phyloP scores from a whole-genome alignment of 64 coral and sea anemone species.

The Trachythela sp. region DNA sequence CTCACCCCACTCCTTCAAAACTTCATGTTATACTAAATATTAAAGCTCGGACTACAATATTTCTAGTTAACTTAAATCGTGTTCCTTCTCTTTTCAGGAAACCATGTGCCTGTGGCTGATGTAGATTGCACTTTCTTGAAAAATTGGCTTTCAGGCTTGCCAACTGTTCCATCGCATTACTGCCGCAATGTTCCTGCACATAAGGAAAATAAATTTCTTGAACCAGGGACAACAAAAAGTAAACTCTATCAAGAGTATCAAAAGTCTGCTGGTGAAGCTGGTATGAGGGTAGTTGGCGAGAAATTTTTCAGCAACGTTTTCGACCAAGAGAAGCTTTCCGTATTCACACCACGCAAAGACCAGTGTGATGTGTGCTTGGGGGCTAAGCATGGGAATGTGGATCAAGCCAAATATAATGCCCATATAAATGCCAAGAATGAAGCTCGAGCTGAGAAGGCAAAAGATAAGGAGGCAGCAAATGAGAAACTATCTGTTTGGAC shows the following conservation, averaged over 20 bases:
- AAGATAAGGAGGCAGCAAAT: conserved; percentile 14
- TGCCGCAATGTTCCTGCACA: conserved; percentile 6
- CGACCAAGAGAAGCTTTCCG: conserved; percentile 9
- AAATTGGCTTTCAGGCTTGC: conserved; percentile 1
- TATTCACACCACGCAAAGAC: conserved; percentile 25
- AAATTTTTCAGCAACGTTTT: conserved; percentile 16
- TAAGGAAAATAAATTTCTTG: conserved; percentile 1
- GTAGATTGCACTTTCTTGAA: background rate
- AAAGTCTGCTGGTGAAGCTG: background rate
- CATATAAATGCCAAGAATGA: conserved; percentile 9
- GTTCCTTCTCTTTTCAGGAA: background rate
- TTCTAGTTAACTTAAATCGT: too few species aligned
- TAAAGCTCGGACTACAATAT: too few species aligned
- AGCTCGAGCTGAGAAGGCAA: background rate
- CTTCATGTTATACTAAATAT: too few species aligned
- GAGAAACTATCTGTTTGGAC: background rate
- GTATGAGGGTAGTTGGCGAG: background rate
- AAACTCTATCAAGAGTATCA: conserved; percentile 1
- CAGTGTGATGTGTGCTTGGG: conserved; percentile 25
- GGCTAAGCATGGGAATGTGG: background rate
- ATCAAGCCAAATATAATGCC: background rate
- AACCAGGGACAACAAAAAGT: background rate
- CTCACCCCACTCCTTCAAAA: too few species aligned
- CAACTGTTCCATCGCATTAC: conserved; percentile 29
- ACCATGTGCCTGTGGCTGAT: background rate